Evolutionary conservation across 2,888 invertebrate species (phyloP), one percentile per base, ranked within the genome.

Genomic region (Therioaphis trifolii): DNA sequence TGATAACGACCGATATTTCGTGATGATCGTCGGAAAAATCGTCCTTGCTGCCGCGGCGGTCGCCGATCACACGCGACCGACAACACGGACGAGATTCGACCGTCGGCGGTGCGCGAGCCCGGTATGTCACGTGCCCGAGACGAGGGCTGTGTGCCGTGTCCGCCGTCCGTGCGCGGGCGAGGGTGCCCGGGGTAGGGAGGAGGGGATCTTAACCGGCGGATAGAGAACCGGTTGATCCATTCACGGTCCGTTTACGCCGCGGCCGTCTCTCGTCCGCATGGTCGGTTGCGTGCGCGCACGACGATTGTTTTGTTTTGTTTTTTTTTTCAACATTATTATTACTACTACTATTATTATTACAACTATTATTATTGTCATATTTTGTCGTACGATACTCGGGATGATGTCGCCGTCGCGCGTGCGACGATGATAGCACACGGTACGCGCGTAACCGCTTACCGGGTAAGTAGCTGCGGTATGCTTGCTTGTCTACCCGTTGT

Each of bases 161-260:
- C 7, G 35, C 27, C 24, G 61, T 43, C 77, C 9, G 21, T 18
- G 77, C 24, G 46, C 63, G 76, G 18, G 40, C 27, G 27, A 2
- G 46, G 63, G 46, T 18, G 12, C 35, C 46, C 63, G 49, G 27
- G 15, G 69, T 12, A 27, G 66, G 71, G 29, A 3, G 69, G 11
- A 29, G 66, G 61, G 35, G 35, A 35, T 35, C 35, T 21, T 46
- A 29, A 29, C 71, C 71, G 4, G 46, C 29, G 46, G 55, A n/a
- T n/a, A 61, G 61, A 72, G 49, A 82, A 82, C 82, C 82, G 82
- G 82, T 80, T 71, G 80, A 80, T 82, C 74, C 82, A 63, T 82
- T 82, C 82, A 82, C 82, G 82, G 82, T 72, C 82, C 82, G 80
- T 79, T 79, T 79, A 40, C 79, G 71, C 35, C 78, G 55, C 27